Conservation (phyloP, 2,797 vertebrate genomes). For the Botia almorhae region DNA sequence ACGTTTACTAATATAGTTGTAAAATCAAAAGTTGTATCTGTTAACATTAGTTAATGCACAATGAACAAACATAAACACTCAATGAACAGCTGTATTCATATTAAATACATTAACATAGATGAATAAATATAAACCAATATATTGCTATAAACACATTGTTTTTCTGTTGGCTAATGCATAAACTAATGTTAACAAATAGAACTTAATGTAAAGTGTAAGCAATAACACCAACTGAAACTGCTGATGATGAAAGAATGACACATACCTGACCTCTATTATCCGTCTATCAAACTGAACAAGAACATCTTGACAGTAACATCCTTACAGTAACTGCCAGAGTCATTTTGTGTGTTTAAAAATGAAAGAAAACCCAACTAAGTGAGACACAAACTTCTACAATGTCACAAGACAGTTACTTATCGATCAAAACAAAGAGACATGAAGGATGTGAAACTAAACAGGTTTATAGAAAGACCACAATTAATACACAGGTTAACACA, state of each 20-base stretch:
- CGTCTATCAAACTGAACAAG: background rate
- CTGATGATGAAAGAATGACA: background rate
- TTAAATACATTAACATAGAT: too few relatives aligned
- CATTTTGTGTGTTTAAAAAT: constrained; percentile 3
- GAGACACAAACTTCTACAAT: constrained; percentile 16
- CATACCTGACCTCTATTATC: constrained; percentile 5
- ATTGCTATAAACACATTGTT: too few relatives aligned
- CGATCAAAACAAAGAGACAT: constrained; percentile 7
- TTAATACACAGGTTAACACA: too few relatives aligned
- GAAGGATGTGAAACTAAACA: constrained; percentile 30
- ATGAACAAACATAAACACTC: too few relatives aligned
- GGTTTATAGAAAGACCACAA: background rate
- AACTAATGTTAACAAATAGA: background rate
- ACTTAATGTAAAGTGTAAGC: background rate
- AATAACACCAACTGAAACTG: too few relatives aligned
- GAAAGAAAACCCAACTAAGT: background rate
- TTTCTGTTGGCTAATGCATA: too few relatives aligned
- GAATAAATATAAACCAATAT: too few relatives aligned
- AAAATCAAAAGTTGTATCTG: too few relatives aligned
- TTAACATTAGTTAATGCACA: too few relatives aligned
- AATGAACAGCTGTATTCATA: too few relatives aligned
- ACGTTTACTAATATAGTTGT: too few relatives aligned
- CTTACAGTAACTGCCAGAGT: constrained; percentile 4
- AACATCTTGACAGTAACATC: constrained; percentile 24
- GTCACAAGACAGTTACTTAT: constrained; percentile 20